A percentile compares a stretch with the other conserved stretches of the same genome.
phyloP scores from a whole-genome alignment of 2,113 vertebrate species.

The Stegostoma tigrinum region DNA sequence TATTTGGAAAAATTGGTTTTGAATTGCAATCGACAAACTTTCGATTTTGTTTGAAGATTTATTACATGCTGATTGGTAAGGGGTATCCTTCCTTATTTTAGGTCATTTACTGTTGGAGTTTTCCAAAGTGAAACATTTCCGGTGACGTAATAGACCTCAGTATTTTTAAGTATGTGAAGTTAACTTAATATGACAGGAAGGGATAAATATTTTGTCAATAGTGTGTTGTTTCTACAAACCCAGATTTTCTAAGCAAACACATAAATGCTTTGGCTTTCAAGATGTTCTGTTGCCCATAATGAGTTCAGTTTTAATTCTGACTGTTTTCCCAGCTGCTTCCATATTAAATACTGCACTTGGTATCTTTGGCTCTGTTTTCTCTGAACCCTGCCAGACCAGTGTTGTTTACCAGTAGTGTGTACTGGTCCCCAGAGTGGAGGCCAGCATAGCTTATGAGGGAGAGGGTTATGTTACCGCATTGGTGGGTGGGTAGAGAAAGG shows the following conservation, averaged over 20 bases:
- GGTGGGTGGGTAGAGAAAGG: neutral
- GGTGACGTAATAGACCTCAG: neutral
- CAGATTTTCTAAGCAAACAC: conserved; percentile 36
- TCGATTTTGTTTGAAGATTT: neutral
- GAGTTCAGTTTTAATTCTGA: conserved; percentile 33
- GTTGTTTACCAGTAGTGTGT: conserved; percentile 19
- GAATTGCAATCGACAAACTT: neutral
- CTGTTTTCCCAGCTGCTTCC: conserved; percentile 34
- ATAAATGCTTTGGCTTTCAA: conserved; percentile 22
- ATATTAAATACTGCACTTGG: conserved; percentile 35
- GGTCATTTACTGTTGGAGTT: neutral
- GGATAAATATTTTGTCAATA: conserved; percentile 29
- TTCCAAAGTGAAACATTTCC: neutral
- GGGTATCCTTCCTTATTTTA: neutral
- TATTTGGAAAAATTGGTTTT: conserved; percentile 7
- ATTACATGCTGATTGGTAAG: neutral
- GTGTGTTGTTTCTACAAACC: neutral
- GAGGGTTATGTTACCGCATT: neutral
- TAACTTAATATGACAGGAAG: neutral
- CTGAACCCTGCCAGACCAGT: conserved; percentile 32
- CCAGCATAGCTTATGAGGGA: neutral
- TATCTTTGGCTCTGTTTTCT: conserved; percentile 32
- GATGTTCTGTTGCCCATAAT: conserved; percentile 24
- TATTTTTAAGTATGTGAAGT: neutral
- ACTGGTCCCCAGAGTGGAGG: conserved; percentile 15